phyloP scores from a whole-genome alignment of 1,140 invertebrate genomes.

The Coboldia fuscipes region DNA sequence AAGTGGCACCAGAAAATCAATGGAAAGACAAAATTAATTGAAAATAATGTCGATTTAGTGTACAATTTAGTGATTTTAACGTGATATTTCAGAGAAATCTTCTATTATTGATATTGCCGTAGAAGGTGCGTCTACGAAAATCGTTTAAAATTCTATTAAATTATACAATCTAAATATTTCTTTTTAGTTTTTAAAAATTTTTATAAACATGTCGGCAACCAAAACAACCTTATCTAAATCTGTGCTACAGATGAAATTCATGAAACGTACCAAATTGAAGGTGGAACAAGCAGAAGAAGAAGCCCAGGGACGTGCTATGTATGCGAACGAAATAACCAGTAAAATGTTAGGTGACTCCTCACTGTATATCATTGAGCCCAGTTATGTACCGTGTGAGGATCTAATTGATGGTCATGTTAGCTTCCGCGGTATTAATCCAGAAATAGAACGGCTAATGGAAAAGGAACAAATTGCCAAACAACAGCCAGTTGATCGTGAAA shows the following conservation, averaged over 20 bases:
- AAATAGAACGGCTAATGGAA: conserved; percentile 57
- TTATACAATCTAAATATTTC: no score
- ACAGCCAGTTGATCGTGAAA: conserved; percentile 18
- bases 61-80: no score
- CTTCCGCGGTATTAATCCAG: conserved; percentile 74
- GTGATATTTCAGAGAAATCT: no score
- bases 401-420: conserved; percentile 62
- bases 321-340: conserved; percentile 38
- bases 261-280: conserved; percentile 71
- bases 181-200: no score
- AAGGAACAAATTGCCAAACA: conserved; percentile 21
- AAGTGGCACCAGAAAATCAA: no score
- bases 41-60: no score
- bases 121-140: no score
- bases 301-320: conserved; percentile 39
- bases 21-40: no score
- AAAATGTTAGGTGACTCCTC: conserved; percentile 31
- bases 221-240: conserved; percentile 37
- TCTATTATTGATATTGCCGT: no score
- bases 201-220: no score
- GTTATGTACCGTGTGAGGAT: conserved; percentile 49
- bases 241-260: conserved; percentile 67
- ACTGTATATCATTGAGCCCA: conserved; percentile 51
- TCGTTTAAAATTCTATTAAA: no score
- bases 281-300: conserved; percentile 53